phyloP scores from a whole-genome alignment of 2,888 invertebrate genomes.

The Synanthedon formicaeformis region DNA sequence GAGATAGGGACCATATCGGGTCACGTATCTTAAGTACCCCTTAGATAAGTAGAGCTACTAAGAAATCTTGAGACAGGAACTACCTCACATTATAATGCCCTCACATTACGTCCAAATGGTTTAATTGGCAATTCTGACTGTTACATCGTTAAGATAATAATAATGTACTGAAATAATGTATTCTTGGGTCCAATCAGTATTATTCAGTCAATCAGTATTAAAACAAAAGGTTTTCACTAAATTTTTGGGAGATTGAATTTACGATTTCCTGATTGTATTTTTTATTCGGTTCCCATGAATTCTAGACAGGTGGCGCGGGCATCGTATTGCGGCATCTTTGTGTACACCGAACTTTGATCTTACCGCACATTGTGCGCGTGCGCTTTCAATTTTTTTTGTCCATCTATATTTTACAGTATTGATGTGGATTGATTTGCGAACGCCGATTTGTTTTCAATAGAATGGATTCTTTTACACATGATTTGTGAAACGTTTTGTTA shows the following conservation, averaged over 20 bases:
- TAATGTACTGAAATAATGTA: too few relatives aligned
- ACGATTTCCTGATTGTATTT: background rate
- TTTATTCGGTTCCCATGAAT: slow-evolving; percentile 53
- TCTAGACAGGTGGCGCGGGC: slow-evolving; percentile 62
- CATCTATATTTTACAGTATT: slow-evolving; percentile 27
- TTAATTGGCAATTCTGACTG: too few relatives aligned
- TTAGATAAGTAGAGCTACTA: slow-evolving; percentile 16
- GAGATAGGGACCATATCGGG: slow-evolving; percentile 14
- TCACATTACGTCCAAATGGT: background rate
- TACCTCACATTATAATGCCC: background rate
- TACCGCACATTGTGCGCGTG: slow-evolving; percentile 60
- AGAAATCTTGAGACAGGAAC: slow-evolving; percentile 17
- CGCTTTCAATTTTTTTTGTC: slow-evolving; percentile 46
- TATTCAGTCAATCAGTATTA: too few relatives aligned
- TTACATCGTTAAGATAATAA: too few relatives aligned
- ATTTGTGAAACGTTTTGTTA: background rate
- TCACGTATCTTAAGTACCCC: slow-evolving; percentile 1
- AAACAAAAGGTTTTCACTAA: too few relatives aligned
- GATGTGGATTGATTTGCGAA: slow-evolving; percentile 36
- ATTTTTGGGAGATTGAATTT: background rate
- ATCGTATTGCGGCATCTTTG: slow-evolving; percentile 53
- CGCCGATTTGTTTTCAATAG: slow-evolving; percentile 37
- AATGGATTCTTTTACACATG: slow-evolving; percentile 8
- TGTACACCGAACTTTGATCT: slow-evolving; percentile 37
- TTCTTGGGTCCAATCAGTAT: too few relatives aligned